Base-by-base conservation (phyloP, 2,113 vertebrate species). In the Podarcis muralis region DNA sequence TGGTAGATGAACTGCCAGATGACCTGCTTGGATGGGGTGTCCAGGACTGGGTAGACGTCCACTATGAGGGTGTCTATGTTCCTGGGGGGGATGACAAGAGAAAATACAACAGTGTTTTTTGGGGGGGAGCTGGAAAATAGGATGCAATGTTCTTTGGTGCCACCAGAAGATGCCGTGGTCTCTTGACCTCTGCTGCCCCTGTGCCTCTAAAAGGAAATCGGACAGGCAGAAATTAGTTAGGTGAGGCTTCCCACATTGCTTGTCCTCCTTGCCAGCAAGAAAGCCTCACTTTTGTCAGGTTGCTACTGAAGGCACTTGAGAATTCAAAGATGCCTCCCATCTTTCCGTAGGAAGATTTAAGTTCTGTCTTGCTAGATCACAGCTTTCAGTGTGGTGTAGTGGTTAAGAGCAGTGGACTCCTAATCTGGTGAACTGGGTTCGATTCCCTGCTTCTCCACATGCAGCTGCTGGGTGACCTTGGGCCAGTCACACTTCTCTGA, bases 1-100 rank as follows among this genome's bases (percentile, higher is more conserved):
- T 99, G 99, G 97, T 99, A 99, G 95, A 99, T 96, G 94, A 99
- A 99, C 95, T 99, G 99, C 99, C 99, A 99, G 86, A 99, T 98
- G 92, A 99, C 97, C 96, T 99, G 99, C 95, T 99, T 99, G 96
- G 98, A 98, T 0, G 99, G 99, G 2, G 99, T 99, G 96, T 99
- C 98, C 96, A 99, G 95, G 94, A 99, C 98, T 0, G 98, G 98
- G 94, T 98, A 99, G 85, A 98, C 96, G 3, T 99, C 98, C 90
- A 99, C 98, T 30, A 99, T 99, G 91, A 99, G 97, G 5, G 99
- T 99, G 96, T 99, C 99, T 13, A 99, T 98, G 89, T 98, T 99
- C 96, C 99, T 99, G 96, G 8, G 91, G 72, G 96, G 6, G 92
- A 68, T 25, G 90, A 1, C 0, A 83, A 79, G 87, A 43, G 93